Base-by-base conservation (phyloP, 2,888 invertebrate species). In the Bembecia ichneumoniformis region DNA sequence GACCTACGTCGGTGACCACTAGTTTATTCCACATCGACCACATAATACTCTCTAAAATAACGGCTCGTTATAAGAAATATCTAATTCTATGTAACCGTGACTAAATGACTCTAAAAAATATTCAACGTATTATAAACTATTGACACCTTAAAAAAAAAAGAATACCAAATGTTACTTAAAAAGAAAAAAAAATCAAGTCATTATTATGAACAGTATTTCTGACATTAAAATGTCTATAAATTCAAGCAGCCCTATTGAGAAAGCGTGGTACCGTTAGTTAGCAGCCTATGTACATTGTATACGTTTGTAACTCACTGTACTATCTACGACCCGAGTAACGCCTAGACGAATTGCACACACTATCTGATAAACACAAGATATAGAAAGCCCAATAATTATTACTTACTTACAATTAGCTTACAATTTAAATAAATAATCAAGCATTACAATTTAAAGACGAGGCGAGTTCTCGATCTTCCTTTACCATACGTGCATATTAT, bases 231-330 rank as follows among this genome's bases (percentile, higher is more conserved):
- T 71, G 66, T 68, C 62, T 67, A n/a, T n/a, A n/a, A 70, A 73
- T 73, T 73, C 71, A 68, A 71, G 71, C 68, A 68, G 62, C 58
- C 64, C 61, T 62, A 66, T 64, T 60, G 62, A 62, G 56, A 62
- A 47, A 49, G 57, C 54, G 55, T 56, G 53, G 59, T 63, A 57
- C 69, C 66, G 66, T 71, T 69, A 71, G 66, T 71, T 69, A 71
- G 58, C 53, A 59, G 62, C 58, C n/a, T 58, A 58, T 55, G 54
- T 57, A 54, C 57, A 57, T 16, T 43, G n/a, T n/a, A n/a, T n/a
- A 45, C 34, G 47, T 45, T 45, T 34, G 14, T 50, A 35, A 43
- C 9, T 14, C 43, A n/a, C 10, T 46, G 15, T 47, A 47, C 7
- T 40, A 40, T n/a, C 28, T 28, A 28, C 28, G 9, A 28, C 2